phyloP scores from a whole-genome alignment of 92 coral and sea anemone genomes.

The Pocillopora grandis region DNA sequence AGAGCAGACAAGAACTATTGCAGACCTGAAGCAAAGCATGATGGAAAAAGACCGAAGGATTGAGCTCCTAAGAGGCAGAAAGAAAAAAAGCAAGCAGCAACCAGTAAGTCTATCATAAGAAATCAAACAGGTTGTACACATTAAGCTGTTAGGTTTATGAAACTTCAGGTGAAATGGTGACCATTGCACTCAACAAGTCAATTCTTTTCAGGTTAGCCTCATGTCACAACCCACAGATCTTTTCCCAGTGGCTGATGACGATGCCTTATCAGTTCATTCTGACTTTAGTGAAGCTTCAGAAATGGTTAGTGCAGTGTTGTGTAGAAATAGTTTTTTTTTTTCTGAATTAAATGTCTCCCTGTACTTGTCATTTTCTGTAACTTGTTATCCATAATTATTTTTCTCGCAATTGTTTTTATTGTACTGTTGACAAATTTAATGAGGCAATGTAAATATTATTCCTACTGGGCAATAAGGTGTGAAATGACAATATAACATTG shows the following conservation, averaged over 20 bases:
- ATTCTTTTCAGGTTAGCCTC: slow-evolving; percentile 15
- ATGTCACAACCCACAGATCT: slow-evolving; percentile 47
- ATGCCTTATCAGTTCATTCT: slow-evolving; percentile 71
- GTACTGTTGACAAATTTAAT: background rate
- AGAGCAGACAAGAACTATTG: slow-evolving; percentile 85
- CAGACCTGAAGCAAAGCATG: slow-evolving; percentile 87
- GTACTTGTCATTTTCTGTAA: too few species aligned
- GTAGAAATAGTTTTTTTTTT: background rate
- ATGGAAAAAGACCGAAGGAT: slow-evolving; percentile 97
- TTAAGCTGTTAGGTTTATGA: background rate
- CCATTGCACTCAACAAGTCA: background rate
- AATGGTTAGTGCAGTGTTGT: slow-evolving; percentile 19
- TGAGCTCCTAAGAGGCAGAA: slow-evolving; percentile 83
- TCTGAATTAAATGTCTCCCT: too few species aligned
- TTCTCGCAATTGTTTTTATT: background rate
- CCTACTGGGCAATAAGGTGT: slow-evolving; percentile 22
- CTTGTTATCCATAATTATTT: too few species aligned
- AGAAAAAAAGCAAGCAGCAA: slow-evolving; percentile 44
- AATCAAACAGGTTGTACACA: too few species aligned
- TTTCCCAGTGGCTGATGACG: slow-evolving; percentile 65
- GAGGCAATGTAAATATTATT: slow-evolving; percentile 25
- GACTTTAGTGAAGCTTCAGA: slow-evolving; percentile 73
- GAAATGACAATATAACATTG: slow-evolving; percentile 7
- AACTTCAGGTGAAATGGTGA: background rate
- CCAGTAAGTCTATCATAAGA: slow-evolving; percentile 11